phyloP scores from a whole-genome alignment of 2,797 vertebrate species.

The Parambassis ranga region DNA sequence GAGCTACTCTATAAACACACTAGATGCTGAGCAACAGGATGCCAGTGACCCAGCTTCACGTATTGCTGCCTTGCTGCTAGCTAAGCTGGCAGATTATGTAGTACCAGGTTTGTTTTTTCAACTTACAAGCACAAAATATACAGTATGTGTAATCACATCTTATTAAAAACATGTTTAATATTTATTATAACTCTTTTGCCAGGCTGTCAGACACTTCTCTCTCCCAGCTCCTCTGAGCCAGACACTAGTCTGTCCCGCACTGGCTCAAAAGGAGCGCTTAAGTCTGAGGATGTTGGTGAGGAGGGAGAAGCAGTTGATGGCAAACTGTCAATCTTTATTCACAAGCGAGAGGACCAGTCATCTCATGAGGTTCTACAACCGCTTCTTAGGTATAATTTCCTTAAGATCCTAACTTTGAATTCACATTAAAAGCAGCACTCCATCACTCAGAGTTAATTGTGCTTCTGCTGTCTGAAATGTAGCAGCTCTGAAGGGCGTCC shows the following conservation, averaged over 20 bases:
- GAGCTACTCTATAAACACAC: constrained; percentile 93
- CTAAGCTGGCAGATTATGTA: constrained; percentile 96
- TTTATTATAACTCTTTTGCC: not conserved
- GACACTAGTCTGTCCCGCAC: constrained; percentile 88
- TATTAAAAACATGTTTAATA: not conserved
- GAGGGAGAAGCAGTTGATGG: constrained; percentile 97
- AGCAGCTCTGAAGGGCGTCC: constrained; percentile 98
- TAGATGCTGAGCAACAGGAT: constrained; percentile 94
- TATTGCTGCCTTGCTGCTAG: constrained; percentile 92
- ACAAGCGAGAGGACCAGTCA: constrained; percentile 97
- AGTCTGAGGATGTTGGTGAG: constrained; percentile 91
- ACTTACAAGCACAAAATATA: not conserved
- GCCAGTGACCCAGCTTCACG: constrained; percentile 95
- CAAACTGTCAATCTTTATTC: constrained; percentile 98
- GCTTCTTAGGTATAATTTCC: constrained; percentile 86
- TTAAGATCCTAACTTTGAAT: not conserved
- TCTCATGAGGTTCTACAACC: constrained; percentile 98
- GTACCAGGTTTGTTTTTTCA: constrained; percentile 87
- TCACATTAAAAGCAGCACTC: not conserved
- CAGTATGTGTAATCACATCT: not conserved
- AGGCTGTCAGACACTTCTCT: constrained; percentile 98
- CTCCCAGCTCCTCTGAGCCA: constrained; percentile 95
- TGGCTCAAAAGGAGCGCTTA: constrained; percentile 92
- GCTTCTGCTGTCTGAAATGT: constrained; percentile 44
- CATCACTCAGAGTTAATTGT: constrained; percentile 1